phyloP scores from a whole-genome alignment of 1,140 invertebrate genomes.

The Bombus pyrosoma region DNA sequence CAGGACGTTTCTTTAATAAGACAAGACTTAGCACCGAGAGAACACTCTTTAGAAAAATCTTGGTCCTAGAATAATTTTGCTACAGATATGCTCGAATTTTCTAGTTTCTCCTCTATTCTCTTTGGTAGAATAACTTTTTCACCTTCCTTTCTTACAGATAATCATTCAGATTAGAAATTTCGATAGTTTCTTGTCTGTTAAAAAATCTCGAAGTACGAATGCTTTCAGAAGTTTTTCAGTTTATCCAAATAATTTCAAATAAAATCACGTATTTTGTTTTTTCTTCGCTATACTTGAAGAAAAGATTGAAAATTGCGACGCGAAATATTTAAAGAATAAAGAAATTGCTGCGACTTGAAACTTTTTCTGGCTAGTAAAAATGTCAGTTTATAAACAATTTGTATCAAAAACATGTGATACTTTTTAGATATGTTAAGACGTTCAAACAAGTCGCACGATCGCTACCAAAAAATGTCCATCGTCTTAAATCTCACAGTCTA shows the following conservation, averaged over 20 bases:
- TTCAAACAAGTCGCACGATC: background rate
- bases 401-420: background rate
- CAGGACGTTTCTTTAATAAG: constrained; percentile 17
- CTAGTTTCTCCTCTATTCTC: background rate
- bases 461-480: too few species aligned
- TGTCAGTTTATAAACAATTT: background rate
- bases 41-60: constrained; percentile 45
- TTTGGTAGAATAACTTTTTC: background rate
- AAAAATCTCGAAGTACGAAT: background rate
- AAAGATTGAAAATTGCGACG: background rate
- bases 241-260: background rate
- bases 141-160: background rate
- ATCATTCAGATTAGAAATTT: background rate
- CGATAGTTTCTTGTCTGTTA: too few species aligned
- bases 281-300: background rate
- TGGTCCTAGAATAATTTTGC: constrained; percentile 49
- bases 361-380: too few species aligned
- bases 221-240: fast-evolving
- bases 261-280: background rate
- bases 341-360: background rate
- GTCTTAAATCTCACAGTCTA: too few species aligned
- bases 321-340: background rate
- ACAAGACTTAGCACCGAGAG: background rate
- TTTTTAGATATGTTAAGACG: background rate
- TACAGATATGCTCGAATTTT: constrained; percentile 50